Evolutionary conservation across 2,888 invertebrate species (phyloP), one percentile per base, ranked within the genome.

Genomic region (Leucania comma): DNA sequence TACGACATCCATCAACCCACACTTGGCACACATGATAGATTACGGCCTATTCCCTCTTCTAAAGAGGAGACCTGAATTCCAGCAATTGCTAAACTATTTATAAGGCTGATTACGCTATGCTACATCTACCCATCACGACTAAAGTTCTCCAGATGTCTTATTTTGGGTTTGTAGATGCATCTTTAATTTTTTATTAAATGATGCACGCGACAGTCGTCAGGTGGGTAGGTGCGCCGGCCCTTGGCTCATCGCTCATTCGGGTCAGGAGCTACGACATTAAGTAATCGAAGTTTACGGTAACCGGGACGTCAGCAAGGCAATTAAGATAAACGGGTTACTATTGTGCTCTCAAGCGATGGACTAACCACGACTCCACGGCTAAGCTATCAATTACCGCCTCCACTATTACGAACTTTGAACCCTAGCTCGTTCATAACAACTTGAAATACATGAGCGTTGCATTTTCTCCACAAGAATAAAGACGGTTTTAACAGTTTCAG

Each of bases 271-370:
- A 61, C 48, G 59, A 68, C 77, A 80, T 72, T 77, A 80, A 75
- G 68, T 82, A 80, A 81, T 83, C 75, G 70, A 75, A 78, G 64
- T 83, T 83, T 78, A 83, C 75, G 74, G 68, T 68, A 58, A 72
- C 54, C 56, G 72, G 73, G 57, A 67, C 54, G 67, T 72, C 68
- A 72, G 73, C 61, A 57, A 75, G 57, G 63, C 75, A 75, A 83
- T 80, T 75, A 81, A 61, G 75, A 68, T 83, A 83, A 83, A 80
- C 75, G 74, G 57, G 60, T 72, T 78, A 75, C 42, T 68, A 78
- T 80, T 70, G 70, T 72, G 78, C 72, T 77, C 67, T 64, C 68
- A 65, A 61, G 72, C 68, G 72, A 53, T 50, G 42, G 9, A 72
- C 65, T 61, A 63, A 65, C 80, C 70, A 46, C 64, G 51, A 32